Evolutionary conservation across 2,113 vertebrate genomes (phyloP), one percentile per base, ranked within the genome.

Genomic region (Neotragus moschatus): DNA sequence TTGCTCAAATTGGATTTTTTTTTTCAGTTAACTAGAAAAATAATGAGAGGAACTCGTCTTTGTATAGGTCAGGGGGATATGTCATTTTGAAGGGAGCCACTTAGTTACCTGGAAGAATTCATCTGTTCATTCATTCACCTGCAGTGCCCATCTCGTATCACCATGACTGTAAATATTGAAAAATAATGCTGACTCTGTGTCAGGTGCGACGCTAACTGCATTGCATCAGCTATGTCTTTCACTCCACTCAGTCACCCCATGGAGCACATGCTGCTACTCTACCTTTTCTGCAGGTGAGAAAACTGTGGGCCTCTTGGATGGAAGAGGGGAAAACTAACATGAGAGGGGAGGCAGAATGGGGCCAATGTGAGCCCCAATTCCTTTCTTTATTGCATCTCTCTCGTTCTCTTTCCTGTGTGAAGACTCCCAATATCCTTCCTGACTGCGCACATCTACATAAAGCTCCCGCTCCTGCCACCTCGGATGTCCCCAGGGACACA

Each of bases 1-100:
- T 97, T 97, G 93, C 96, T 96, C 90, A 97, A 97, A 98, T 97
- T 97, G 96, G 87, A 97, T 97, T 98, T 97, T 97, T 97, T n/a
- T 47, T 60, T 47, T 30, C 49, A 77, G 89, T 96, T 98, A 96
- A 98, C 93, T 93, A 88, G 96, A 94, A 96, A 98, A 98, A 96
- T 97, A 97, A 97, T 94, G 96, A 97, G 89, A 79, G 33, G 80
- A 96, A 70, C 79, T 89, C 8, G 4, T 87, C 87, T 96, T 94
- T 96, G 91, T 97, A 25, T 77, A 84, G 96, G 85, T 49, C 89
- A 95, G 61, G 96, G 90, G 95, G 80, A n/a, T 79, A 21, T 85
- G 86, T 90, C 84, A 84, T 82, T 96, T 63, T 93, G 95, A 90
- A 84, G 49, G 81, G 73, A 73, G 47, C 43, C 7, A 5, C 7